These are phyloP conservation scores for Podilymbus podiceps DNA, from an alignment of 2,113 vertebrate species.

Conservation along the genomic window DNA sequence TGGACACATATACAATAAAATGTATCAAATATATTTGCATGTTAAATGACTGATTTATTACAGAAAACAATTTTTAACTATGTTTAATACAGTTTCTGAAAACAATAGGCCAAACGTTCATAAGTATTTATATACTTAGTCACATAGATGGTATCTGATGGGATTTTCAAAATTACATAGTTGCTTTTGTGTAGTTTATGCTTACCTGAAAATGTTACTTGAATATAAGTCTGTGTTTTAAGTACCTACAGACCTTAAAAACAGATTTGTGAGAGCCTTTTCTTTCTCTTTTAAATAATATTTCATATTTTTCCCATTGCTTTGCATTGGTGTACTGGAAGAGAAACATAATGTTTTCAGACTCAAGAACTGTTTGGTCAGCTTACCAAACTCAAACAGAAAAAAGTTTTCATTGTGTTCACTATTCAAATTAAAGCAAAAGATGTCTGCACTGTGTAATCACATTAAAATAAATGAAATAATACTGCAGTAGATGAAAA, in stretches of 20 bases:
- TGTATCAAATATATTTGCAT: neutral
- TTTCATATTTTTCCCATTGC: neutral
- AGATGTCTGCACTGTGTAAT: neutral
- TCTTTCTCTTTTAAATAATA: neutral
- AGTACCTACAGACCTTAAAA: neutral
- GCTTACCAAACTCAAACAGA: neutral
- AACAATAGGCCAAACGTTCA: neutral
- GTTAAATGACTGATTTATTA: neutral
- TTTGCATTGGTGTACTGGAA: neutral
- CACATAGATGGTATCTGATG: neutral
- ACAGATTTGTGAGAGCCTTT: neutral
- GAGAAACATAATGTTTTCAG: neutral
- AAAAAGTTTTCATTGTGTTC: neutral
- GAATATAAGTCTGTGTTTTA: neutral
- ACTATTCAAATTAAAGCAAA: neutral
- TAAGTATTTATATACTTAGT: neutral
- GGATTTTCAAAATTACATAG: neutral
- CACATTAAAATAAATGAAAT: neutral
- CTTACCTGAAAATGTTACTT: neutral
- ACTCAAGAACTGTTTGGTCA: neutral
- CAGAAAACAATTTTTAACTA: neutral
- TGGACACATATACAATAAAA: neutral
- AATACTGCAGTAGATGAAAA: neutral
- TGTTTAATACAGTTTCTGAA: neutral
- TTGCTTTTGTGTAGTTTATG: neutral